Evolutionary conservation across 2,888 invertebrate species (phyloP).

Genomic region (Sinotaia quadrata): DNA sequence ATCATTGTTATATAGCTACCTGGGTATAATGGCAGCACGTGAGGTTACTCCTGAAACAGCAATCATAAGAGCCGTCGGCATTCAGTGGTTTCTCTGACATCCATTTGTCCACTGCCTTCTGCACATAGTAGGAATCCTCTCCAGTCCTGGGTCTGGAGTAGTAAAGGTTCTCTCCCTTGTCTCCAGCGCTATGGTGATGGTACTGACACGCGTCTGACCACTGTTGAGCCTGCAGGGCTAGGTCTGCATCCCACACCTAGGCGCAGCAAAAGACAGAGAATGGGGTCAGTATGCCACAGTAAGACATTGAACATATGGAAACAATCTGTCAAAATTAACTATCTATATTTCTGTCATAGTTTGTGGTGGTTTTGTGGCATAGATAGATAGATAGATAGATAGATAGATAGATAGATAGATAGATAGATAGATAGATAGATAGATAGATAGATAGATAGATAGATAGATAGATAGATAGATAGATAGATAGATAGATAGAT

Average conservation of each 20-base stretch:
- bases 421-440: too few species aligned
- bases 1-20: background rate
- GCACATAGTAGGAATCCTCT: constrained; percentile 5
- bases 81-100: constrained; percentile 12
- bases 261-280: too few species aligned
- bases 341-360: too few species aligned
- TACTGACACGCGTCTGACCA: constrained; percentile 15
- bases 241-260: constrained; percentile 14
- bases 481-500: too few species aligned
- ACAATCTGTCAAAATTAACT: too few species aligned
- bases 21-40: constrained; percentile 17
- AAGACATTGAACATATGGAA: too few species aligned
- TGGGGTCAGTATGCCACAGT: too few species aligned
- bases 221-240: background rate
- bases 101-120: background rate
- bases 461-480: too few species aligned
- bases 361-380: too few species aligned
- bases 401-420: too few species aligned
- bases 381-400: too few species aligned
- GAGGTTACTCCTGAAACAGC: constrained; percentile 5
- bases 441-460: too few species aligned
- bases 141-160: background rate
- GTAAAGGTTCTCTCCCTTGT: constrained; percentile 14
- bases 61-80: constrained; percentile 8
- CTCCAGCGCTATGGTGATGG: constrained; percentile 1